Evolutionary conservation across 2,113 vertebrate species (phyloP), one percentile per base, ranked within the genome.

Genomic region (Bucco capensis): DNA sequence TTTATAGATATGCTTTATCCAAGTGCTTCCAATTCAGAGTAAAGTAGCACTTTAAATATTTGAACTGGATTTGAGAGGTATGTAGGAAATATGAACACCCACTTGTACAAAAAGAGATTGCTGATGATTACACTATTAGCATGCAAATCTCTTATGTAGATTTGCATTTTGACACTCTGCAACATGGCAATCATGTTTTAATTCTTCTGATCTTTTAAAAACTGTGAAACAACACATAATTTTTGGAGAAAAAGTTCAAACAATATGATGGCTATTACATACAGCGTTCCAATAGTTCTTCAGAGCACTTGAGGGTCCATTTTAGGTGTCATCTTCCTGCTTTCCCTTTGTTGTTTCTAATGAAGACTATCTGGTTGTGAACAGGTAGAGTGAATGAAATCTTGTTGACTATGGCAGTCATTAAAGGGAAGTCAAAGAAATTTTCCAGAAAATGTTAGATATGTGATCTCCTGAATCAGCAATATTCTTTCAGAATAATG

Each of bases 41-140:
- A 86, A 94, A 92, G 30, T 77, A 88, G 35, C 24, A 76, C 28
- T 94, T 93, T 62, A 60, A 70, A 74, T 91, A 77, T 80, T 66
- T 92, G 51, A 85, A 31, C 51, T 74, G 56, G 7, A 14, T 44
- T 87, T 85, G 56, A 85, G 58, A 84, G 46, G 9, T 60, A 46
- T 35, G n/a, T 77, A 88, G 72, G 56, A 92, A 88, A 87, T 66
- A 83, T 33, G 84, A 87, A 85, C 58, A 86, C 40, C 57, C 50
- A 86, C 58, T 90, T 80, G 9, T 56, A 64, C 44, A 51, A 74
- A 89, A 85, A 86, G 12, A 7, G 17, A 67, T 64, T 66, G 56
- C 30, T 92, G 22, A 14, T 90, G 51, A 35, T 88, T 58, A 81
- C 23, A 38, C 19, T 77, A n/a, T 46, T 69, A 56, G 21, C 60